A percentile compares a stretch with the other conserved stretches of the same genome.
Evolutionary conservation across 2,888 invertebrate genomes (phyloP).

Genomic region (Clivina fossor): DNA sequence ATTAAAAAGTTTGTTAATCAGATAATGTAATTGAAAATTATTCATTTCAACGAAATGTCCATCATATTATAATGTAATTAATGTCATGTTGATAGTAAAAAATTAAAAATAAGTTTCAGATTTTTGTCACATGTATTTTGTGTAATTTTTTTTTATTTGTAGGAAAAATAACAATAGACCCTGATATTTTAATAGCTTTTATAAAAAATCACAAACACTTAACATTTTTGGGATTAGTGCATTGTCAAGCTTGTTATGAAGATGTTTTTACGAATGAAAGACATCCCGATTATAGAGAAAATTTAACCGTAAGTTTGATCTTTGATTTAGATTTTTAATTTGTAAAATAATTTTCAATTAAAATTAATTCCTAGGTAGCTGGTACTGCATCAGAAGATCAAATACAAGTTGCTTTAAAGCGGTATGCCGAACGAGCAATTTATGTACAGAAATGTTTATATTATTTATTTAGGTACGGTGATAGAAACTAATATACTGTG

Average conservation of each 20-base stretch:
- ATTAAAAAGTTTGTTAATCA: no score
- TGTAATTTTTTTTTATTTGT: not conserved
- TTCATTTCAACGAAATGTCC: no score
- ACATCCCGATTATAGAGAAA: constrained; percentile 51
- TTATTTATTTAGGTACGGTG: constrained; percentile 59
- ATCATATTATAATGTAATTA: no score
- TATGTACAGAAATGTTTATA: constrained; percentile 70
- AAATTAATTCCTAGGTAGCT: constrained; percentile 51
- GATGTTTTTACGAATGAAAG: constrained; percentile 55
- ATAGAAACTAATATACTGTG: no score
- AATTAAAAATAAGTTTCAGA: no score
- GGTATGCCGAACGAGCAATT: constrained; percentile 59
- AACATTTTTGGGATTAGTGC: constrained; percentile 25
- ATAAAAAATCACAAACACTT: constrained; percentile 14
- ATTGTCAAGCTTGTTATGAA: constrained; percentile 51
- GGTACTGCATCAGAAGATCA: constrained; percentile 61
- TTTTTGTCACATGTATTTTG: not conserved
- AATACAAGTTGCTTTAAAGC: constrained; percentile 60
- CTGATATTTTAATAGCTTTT: constrained; percentile 8
- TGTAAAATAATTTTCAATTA: not conserved
- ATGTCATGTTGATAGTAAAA: no score
- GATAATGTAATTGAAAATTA: no score
- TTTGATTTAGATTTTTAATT: constrained; percentile 1
- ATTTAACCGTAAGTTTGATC: constrained; percentile 51
- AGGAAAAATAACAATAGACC: constrained; percentile 25